Conservation (phyloP, 64 coral and sea anemone genomes). For the Montipora foliosa region DNA sequence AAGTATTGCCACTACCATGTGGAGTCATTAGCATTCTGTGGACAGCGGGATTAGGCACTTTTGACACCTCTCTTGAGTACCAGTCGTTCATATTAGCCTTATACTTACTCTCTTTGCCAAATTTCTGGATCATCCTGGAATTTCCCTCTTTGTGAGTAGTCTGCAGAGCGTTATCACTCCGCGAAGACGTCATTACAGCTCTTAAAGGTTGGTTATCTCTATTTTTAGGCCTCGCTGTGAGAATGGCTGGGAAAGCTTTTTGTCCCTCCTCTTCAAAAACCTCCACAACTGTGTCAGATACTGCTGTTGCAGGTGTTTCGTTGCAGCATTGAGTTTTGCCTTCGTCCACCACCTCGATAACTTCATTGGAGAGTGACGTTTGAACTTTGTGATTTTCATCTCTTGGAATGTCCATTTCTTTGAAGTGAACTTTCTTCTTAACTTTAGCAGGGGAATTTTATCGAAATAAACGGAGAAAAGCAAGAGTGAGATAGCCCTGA, state of each 20-base stretch:
- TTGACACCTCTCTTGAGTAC: not conserved
- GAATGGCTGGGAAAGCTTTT: not conserved
- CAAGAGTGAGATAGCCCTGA: no score
- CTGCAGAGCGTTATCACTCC: not conserved
- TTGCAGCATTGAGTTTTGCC: not conserved
- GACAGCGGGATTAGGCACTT: not conserved
- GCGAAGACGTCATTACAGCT: not conserved
- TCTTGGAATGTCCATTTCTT: not conserved
- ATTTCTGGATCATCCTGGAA: not conserved
- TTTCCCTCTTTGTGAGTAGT: not conserved
- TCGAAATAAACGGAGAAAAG: no score
- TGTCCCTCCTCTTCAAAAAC: slow-evolving; percentile 4
- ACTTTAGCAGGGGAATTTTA: not conserved
- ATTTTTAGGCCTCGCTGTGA: not conserved
- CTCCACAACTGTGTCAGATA: slow-evolving; percentile 32
- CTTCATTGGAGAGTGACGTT: not conserved
- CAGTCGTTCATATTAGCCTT: not conserved
- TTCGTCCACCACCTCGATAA: slow-evolving; percentile 12
- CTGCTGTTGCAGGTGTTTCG: not conserved
- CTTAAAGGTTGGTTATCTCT: not conserved
- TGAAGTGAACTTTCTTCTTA: not conserved
- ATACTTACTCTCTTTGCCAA: not conserved
- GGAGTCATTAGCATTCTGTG: not conserved
- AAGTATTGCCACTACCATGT: not conserved
- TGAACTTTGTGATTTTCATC: not conserved